phyloP scores from a whole-genome alignment of 2,113 vertebrate genomes.

The Opisthocomus hoazin region DNA sequence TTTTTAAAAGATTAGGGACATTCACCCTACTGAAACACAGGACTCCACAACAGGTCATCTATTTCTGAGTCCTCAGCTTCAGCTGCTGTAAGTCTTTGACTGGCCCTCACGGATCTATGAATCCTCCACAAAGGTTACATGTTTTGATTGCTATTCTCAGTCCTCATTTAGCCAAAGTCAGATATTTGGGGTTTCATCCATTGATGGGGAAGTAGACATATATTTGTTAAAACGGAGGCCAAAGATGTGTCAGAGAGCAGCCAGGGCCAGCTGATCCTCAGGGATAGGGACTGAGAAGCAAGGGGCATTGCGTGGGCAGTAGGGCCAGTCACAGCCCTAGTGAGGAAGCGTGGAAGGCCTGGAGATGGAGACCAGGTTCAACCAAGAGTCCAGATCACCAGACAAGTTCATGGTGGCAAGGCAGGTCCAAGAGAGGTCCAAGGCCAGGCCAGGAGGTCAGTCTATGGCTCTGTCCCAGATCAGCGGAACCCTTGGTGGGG shows the following conservation, averaged over 20 bases:
- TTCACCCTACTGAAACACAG: background rate
- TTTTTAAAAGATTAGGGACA: background rate
- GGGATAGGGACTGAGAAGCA: background rate
- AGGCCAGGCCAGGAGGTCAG: no score
- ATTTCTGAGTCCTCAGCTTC: background rate
- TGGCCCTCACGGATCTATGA: rapidly evolving
- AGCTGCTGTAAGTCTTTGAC: background rate
- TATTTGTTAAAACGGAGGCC: rapidly evolving
- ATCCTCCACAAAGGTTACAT: no score
- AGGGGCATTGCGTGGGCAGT: background rate
- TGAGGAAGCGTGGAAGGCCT: background rate
- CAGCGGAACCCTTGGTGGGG: background rate
- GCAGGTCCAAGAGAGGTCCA: background rate
- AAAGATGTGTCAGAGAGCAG: background rate
- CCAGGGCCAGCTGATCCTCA: background rate
- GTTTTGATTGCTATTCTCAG: background rate
- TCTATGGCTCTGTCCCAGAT: background rate
- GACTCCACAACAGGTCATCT: background rate
- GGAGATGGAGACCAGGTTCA: background rate
- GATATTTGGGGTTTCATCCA: background rate
- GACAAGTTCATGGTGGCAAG: background rate
- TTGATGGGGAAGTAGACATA: no score
- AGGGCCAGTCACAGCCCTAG: background rate
- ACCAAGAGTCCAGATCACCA: background rate
- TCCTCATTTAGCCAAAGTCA: background rate